Evolutionary conservation across 2,888 invertebrate genomes (phyloP), one percentile per base, ranked within the genome.

Genomic region (Eristalis tenax): DNA sequence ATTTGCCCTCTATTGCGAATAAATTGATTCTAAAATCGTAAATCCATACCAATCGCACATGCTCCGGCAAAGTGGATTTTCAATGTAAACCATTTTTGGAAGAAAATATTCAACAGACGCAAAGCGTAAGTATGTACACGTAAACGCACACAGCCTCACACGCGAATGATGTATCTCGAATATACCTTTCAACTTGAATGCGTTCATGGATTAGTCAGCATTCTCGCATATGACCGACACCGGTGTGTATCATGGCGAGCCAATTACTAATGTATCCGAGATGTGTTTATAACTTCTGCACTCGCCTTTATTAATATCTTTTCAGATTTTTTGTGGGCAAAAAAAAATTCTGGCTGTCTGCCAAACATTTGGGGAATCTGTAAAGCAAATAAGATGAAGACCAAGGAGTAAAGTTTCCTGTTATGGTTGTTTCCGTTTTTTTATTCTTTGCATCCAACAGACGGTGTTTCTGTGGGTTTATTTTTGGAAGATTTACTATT

Each of bases 241-340:
- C 70, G 56, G 40, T 74, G 65, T 64, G 79, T 50, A 75, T 75
- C 63, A 69, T 79, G 74, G 64, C 68, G 83, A 83, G 69, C 71
- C 79, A 73, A 71, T 82, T 78, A 85, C 81, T 77, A 68, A 77
- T 77, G 70, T 69, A 71, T 32, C 70, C 43, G 63, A 83, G 83
- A 79, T 87, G 75, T 87, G 87, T 83, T 87, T 83, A 87, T 73
- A 83, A 83, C 66, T 76, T 79, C 75, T 86, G 82, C 82, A 86
- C 70, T 76, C 70, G 83, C 28, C 76, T 83, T 83, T 83, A 83
- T 83, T 87, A 83, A 87, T 87, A 87, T 76, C 79, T 80, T 66
- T n/a, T 69, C 59, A 68, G 83, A 59, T 38, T 65, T 61, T 84
- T 28, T 26, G 15, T n/a, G 13, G 64, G 61, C 71, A 69, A 64